Percentiles rank a stretch among this genome's conserved stretches.
phyloP scores from a whole-genome alignment of 1,140 invertebrate genomes.

The Zaprionus capensis region DNA sequence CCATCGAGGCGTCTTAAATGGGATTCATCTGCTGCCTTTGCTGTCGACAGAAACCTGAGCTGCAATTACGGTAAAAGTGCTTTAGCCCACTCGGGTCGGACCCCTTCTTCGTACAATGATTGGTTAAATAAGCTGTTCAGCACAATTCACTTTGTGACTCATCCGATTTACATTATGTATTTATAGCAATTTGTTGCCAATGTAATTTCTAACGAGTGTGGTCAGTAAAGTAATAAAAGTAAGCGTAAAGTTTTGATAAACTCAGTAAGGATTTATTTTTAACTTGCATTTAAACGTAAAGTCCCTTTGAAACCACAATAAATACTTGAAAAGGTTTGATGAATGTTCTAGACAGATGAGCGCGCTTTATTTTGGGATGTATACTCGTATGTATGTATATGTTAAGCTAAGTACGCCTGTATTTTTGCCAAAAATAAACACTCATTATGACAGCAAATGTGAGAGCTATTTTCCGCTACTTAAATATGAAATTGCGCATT shows the following conservation, averaged over 20 bases:
- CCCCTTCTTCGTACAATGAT: not conserved
- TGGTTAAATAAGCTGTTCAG: slow-evolving; percentile 2
- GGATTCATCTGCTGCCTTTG: slow-evolving; percentile 12
- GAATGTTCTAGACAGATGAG: not conserved
- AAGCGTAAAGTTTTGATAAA: not conserved
- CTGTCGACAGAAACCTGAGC: slow-evolving; percentile 34
- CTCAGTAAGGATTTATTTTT: not conserved
- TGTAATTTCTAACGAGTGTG: not conserved
- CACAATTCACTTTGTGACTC: slow-evolving; percentile 1
- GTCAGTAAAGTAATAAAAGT: not conserved
- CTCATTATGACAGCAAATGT: not conserved
- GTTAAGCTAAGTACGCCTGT: not conserved
- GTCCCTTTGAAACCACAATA: not conserved
- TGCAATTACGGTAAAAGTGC: slow-evolving; percentile 48
- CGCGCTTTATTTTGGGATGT: not conserved
- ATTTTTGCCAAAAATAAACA: not conserved
- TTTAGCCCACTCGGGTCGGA: not conserved
- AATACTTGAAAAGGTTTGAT: not conserved
- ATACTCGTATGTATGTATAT: too few species aligned
- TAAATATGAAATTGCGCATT: slow-evolving; percentile 3
- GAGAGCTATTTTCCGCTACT: not conserved
- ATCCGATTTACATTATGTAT: not conserved
- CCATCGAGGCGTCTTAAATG: slow-evolving; percentile 48
- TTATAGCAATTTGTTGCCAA: not conserved
- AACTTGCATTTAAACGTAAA: not conserved